Evolutionary conservation across 2,113 vertebrate species (phyloP).

Genomic region (Mormoops blainvillei): DNA sequence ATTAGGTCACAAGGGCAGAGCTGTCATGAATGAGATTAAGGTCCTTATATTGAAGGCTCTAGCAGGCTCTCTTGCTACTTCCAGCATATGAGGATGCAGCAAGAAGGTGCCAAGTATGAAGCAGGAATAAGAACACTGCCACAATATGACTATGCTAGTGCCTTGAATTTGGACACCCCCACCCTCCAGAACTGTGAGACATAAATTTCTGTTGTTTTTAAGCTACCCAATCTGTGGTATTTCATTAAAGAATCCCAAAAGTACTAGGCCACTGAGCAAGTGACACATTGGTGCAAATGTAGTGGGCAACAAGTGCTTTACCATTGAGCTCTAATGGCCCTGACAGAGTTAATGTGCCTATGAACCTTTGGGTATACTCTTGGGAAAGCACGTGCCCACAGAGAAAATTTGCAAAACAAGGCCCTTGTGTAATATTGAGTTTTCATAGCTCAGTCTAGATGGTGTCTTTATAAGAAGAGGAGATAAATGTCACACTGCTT

Average conservation of each 20-base stretch:
- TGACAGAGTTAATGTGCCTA: neutral
- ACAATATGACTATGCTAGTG: neutral
- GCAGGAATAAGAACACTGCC: neutral
- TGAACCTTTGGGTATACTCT: neutral
- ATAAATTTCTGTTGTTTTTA: neutral
- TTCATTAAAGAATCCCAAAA: neutral
- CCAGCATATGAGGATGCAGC: neutral
- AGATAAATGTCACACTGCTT: neutral
- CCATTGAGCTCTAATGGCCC: neutral
- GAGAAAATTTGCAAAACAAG: constrained; percentile 1
- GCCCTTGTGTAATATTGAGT: neutral
- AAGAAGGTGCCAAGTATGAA: neutral
- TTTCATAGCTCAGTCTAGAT: neutral
- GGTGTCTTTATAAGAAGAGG: neutral
- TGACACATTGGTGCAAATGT: neutral
- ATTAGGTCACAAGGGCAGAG: neutral
- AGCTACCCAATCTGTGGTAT: neutral
- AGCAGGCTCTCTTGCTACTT: neutral
- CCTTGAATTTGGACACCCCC: neutral
- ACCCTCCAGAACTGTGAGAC: neutral
- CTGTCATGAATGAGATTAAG: neutral
- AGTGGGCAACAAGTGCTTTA: neutral
- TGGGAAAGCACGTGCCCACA: neutral
- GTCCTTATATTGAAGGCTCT: neutral
- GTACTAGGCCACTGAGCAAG: neutral